Conservation (phyloP, 1,140 invertebrate genomes). For the Leptopilina clavipes region DNA sequence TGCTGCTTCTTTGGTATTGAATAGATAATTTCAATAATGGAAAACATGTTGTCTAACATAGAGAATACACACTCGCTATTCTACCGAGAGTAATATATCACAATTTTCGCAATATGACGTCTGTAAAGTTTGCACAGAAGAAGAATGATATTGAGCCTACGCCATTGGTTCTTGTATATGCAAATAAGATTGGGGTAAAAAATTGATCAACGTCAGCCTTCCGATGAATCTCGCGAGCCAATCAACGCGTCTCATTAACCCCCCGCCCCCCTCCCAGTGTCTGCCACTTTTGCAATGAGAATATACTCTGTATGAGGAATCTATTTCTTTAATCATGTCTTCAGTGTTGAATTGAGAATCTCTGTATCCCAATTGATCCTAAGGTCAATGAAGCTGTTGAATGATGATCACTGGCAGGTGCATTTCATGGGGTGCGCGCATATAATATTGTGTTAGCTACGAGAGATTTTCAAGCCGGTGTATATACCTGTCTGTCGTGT, state of each 20-base stretch:
- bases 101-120: conserved; percentile 32
- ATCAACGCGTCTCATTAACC: conserved; percentile 66
- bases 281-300: conserved; percentile 46
- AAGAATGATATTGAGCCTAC: conserved; percentile 41
- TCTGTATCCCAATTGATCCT: conserved; percentile 66
- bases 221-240: conserved; percentile 62
- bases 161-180: conserved; percentile 59
- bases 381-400: conserved; percentile 68
- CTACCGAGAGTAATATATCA: not conserved
- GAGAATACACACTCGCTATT: not conserved
- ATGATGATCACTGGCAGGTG: conserved; percentile 67
- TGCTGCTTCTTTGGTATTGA: not conserved
- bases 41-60: conserved; percentile 3
- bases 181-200: conserved; percentile 60
- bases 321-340: conserved; percentile 25
- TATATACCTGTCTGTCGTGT: conserved; percentile 32
- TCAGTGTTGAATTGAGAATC: conserved; percentile 61
- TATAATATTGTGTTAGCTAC: conserved; percentile 52
- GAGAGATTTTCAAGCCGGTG: conserved; percentile 52
- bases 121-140: not conserved
- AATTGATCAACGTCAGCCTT: conserved; percentile 64
- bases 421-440: conserved; percentile 59
- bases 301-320: not conserved
- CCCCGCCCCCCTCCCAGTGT: conserved; percentile 60
- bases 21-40: conserved; percentile 30